Conservation (phyloP, 1,140 invertebrate species). For the Drosophila yakuba region DNA sequence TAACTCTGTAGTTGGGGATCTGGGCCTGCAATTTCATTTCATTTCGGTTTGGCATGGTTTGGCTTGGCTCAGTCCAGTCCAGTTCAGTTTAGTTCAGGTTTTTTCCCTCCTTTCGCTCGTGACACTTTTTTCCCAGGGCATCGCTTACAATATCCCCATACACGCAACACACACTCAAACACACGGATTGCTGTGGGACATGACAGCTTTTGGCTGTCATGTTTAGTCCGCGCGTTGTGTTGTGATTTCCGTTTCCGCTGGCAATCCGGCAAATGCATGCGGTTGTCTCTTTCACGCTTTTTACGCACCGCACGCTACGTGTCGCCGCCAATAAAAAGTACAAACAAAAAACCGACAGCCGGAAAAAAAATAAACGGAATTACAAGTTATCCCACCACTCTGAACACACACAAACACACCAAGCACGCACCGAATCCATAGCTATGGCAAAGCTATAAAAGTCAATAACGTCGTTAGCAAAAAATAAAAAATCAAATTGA, state of each 20-base stretch:
- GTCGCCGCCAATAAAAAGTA: constrained; percentile 49
- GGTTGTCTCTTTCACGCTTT: constrained; percentile 61
- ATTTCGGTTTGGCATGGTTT: constrained; percentile 11
- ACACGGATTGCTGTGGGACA: constrained; percentile 32
- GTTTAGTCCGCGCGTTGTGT: constrained; percentile 61
- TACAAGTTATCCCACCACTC: constrained; percentile 43
- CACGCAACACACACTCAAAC: constrained; percentile 19
- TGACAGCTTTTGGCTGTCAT: constrained; percentile 65
- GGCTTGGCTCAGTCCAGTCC: not conserved
- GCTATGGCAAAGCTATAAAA: constrained; percentile 31
- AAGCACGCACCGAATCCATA: constrained; percentile 8
- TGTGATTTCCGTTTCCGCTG: constrained; percentile 63
- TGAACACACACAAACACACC: not conserved
- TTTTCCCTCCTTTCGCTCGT: constrained; percentile 37
- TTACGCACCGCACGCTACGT: constrained; percentile 57
- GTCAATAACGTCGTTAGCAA: constrained; percentile 55
- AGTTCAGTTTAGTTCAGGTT: constrained; percentile 26
- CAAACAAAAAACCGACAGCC: constrained; percentile 46
- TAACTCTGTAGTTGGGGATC: constrained; percentile 52
- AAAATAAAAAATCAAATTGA: constrained; percentile 53
- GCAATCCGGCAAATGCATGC: constrained; percentile 51
- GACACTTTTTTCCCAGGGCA: constrained; percentile 50
- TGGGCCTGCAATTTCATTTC: constrained; percentile 55
- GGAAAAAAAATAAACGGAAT: constrained; percentile 37
- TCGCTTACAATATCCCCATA: constrained; percentile 54